Evolutionary conservation across 2,888 invertebrate genomes (phyloP).

Genomic region (Parapristionchus giblindavisi): DNA sequence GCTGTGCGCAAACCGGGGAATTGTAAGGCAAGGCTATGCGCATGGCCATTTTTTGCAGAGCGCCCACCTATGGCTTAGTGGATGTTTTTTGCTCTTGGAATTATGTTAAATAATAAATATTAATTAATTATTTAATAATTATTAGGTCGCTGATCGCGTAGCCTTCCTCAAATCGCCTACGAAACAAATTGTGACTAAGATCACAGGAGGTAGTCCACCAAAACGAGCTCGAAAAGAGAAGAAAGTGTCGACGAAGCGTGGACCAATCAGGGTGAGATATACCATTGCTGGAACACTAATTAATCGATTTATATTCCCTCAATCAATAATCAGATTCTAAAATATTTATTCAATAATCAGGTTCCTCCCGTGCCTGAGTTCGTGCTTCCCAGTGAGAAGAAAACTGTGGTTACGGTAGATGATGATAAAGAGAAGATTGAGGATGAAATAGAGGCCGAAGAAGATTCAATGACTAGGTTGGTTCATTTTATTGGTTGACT

Average conservation of each 20-base stretch:
- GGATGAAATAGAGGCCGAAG: not conserved
- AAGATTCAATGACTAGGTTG: slow-evolving; percentile 32
- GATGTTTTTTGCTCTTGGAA: not conserved
- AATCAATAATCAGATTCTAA: not conserved
- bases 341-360: not conserved
- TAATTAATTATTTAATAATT: not conserved
- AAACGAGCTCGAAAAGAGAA: slow-evolving; percentile 16
- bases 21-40: too few relatives aligned
- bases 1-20: too few relatives aligned
- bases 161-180: slow-evolving; percentile 11
- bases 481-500: not conserved
- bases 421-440: not conserved
- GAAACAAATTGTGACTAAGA: slow-evolving; percentile 8
- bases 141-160: slow-evolving; percentile 18
- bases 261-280: slow-evolving; percentile 8
- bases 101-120: not conserved
- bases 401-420: not conserved
- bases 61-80: not conserved
- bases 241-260: slow-evolving; percentile 5
- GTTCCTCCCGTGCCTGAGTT: slow-evolving; percentile 16
- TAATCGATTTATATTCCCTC: not conserved
- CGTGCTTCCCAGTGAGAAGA: not conserved
- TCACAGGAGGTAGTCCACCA: slow-evolving; percentile 26
- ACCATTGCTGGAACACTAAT: not conserved
- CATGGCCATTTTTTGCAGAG: not conserved